Evolutionary conservation across 35 echinoderm and acorn worm species (phyloP).

Genomic region (Diadema setosum): DNA sequence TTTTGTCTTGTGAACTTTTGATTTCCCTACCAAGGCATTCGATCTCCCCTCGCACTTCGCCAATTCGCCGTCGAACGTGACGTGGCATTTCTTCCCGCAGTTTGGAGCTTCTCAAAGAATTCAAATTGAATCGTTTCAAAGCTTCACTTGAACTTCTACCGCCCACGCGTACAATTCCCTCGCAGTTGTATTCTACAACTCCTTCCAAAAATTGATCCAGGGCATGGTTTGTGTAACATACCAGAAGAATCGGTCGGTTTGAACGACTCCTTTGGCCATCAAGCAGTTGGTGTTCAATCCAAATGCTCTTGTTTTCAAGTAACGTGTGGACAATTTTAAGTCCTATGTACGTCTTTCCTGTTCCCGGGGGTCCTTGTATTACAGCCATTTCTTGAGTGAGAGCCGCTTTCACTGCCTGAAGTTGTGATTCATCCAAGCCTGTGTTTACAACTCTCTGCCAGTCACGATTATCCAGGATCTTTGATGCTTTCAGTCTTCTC

Average conservation of each 20-base stretch:
- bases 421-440: conserved; percentile 70
- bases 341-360: conserved; percentile 94
- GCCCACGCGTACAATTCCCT: conserved; percentile 78
- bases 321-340: conserved; percentile 88
- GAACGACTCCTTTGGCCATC: neutral
- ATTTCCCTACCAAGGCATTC: neutral
- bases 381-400: conserved; percentile 80
- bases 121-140: conserved; percentile 70
- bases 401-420: conserved; percentile 62
- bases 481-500: neutral
- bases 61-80: neutral
- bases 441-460: conserved; percentile 47
- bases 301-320: conserved; percentile 50
- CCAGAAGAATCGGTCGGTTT: conserved; percentile 69
- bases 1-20: neutral
- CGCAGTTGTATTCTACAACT: conserved; percentile 44
- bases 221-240: conserved; percentile 95
- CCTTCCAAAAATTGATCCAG: conserved; percentile 98
- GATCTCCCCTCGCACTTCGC: conserved; percentile 19
- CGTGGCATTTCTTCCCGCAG: conserved; percentile 4
- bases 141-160: conserved; percentile 78
- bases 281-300: conserved; percentile 14
- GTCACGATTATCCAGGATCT: neutral
- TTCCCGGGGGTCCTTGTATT: conserved; percentile 97
- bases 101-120: conserved; percentile 10